Evolutionary conservation across 2,888 invertebrate species (phyloP).

Genomic region (Pyralis farinalis): DNA sequence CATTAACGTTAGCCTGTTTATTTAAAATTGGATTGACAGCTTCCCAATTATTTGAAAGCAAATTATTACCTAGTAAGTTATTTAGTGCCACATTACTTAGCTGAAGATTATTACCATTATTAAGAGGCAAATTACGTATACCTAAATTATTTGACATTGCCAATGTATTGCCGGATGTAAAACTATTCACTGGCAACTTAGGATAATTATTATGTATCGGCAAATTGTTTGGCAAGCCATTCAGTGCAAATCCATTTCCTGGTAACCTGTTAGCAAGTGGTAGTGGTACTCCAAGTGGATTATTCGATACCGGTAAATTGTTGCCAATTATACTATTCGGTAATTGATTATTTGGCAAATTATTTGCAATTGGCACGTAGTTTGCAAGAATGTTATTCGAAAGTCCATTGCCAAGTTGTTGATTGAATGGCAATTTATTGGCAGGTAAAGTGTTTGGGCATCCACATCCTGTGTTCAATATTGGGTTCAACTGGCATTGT

Average conservation of each 20-base stretch:
- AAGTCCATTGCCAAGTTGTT: slow-evolving; percentile 2
- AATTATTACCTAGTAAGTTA: no score
- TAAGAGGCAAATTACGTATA: no score
- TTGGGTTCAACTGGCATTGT: slow-evolving; percentile 20
- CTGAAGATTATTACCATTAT: not conserved
- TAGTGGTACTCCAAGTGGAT: not conserved
- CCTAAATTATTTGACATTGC: not conserved
- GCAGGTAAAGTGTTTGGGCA: slow-evolving; percentile 4
- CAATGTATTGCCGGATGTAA: not conserved
- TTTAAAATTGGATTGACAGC: no score
- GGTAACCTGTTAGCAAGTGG: not conserved
- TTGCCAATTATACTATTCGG: not conserved
- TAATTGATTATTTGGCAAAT: not conserved
- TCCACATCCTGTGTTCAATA: slow-evolving; percentile 4
- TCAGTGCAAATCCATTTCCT: not conserved
- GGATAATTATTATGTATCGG: not conserved
- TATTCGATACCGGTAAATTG: slow-evolving; percentile 1
- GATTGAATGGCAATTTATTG: slow-evolving; percentile 4
- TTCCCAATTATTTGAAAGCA: no score
- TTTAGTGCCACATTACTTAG: no score
- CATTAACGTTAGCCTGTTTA: not conserved
- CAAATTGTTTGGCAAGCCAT: not conserved
- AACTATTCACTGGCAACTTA: not conserved
- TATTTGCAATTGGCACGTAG: not conserved
- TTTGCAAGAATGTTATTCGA: not conserved